Evolutionary conservation across 2,113 vertebrate species (phyloP).

Genomic region (Pipa parva): DNA sequence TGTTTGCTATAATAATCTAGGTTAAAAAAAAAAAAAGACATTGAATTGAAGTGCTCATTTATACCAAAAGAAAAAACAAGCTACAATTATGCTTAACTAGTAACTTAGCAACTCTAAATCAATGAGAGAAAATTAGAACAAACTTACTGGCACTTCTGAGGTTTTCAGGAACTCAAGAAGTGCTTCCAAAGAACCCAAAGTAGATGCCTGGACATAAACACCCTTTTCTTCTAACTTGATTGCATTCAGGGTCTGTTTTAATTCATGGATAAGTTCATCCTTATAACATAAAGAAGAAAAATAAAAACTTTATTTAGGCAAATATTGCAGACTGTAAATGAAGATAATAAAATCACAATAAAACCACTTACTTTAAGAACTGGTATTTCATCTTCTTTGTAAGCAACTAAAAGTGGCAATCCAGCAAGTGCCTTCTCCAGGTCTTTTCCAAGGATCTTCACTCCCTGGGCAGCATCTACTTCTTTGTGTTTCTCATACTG

Average conservation of each 20-base stretch:
- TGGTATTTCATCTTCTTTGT: slow-evolving; percentile 88
- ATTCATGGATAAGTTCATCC: slow-evolving; percentile 90
- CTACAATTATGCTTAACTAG: too few species aligned
- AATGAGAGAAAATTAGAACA: background rate
- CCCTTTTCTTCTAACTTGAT: slow-evolving; percentile 98
- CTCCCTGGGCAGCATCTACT: slow-evolving; percentile 86
- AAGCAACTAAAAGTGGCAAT: slow-evolving; percentile 86
- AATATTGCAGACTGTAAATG: background rate
- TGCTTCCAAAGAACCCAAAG: slow-evolving; percentile 91
- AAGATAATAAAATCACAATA: background rate
- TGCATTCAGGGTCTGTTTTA: slow-evolving; percentile 91
- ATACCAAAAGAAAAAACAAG: too few species aligned
- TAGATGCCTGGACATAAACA: slow-evolving; percentile 96
- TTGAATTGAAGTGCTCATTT: too few species aligned
- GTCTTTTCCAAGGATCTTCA: slow-evolving; percentile 97
- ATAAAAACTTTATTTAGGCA: too few species aligned
- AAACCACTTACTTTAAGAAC: slow-evolving; percentile 77
- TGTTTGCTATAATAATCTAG: too few species aligned
- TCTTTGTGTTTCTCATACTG: slow-evolving; percentile 98
- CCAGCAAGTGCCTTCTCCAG: slow-evolving; percentile 92
- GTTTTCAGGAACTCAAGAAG: slow-evolving; percentile 93
- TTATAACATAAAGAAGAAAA: slow-evolving; percentile 48
- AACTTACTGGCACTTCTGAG: slow-evolving; percentile 86
- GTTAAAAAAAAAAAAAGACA: too few species aligned
- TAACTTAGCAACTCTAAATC: too few species aligned